Evolutionary conservation across 2,888 invertebrate species (phyloP).

Genomic region (Pterostichus madidus): DNA sequence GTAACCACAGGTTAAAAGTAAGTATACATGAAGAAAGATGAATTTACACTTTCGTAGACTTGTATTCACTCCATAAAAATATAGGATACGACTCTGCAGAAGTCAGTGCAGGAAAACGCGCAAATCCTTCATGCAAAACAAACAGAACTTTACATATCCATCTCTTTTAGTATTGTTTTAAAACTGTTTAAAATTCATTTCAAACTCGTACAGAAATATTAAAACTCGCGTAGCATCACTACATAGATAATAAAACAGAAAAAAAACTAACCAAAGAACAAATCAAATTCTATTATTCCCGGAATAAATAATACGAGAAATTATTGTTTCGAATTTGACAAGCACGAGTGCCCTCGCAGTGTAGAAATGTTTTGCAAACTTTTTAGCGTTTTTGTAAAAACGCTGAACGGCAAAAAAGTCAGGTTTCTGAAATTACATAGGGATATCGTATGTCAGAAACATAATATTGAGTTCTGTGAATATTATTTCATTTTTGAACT

Average conservation of each 20-base stretch:
- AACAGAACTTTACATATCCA: neutral
- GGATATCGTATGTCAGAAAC: slow-evolving; percentile 51
- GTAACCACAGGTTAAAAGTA: too few species aligned
- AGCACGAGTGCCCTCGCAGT: slow-evolving; percentile 3
- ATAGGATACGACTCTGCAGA: neutral
- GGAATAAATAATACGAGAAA: slow-evolving; percentile 43
- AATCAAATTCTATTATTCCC: neutral
- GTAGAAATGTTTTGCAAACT: slow-evolving; percentile 53
- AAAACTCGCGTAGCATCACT: slow-evolving; percentile 1
- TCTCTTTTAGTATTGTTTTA: slow-evolving; percentile 39
- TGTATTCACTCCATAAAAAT: too few species aligned
- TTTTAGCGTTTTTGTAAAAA: slow-evolving; percentile 26
- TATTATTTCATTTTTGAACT: slow-evolving; percentile 47
- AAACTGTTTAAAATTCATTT: slow-evolving; percentile 56
- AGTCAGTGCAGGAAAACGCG: slow-evolving; percentile 19
- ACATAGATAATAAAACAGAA: too few species aligned
- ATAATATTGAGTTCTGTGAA: slow-evolving; percentile 53
- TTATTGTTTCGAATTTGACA: slow-evolving; percentile 46
- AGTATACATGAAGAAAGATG: too few species aligned
- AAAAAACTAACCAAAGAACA: slow-evolving; percentile 10
- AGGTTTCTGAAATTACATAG: slow-evolving; percentile 53
- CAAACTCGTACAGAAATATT: slow-evolving; percentile 13
- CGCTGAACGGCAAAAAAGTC: slow-evolving; percentile 36
- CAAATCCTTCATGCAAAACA: neutral
- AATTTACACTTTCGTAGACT: too few species aligned